phyloP scores from a whole-genome alignment of 2,797 vertebrate species.

The Oreochromis mossambicus region DNA sequence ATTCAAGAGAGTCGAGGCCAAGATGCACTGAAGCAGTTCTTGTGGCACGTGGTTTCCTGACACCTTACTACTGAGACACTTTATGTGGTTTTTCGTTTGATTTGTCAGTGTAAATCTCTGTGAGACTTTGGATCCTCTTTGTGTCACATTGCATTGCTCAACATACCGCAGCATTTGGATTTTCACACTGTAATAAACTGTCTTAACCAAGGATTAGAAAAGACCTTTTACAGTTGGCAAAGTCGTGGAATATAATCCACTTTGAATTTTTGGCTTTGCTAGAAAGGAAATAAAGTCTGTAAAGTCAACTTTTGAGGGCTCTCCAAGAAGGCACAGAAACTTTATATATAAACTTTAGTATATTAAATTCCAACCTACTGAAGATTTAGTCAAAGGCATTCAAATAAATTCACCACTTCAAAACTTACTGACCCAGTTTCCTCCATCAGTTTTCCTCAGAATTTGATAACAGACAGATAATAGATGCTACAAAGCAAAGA shows the following conservation, averaged over 20 bases:
- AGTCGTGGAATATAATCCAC: constrained; percentile 13
- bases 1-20: background rate
- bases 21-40: background rate
- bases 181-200: background rate
- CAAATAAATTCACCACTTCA: background rate
- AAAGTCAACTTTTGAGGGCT: constrained; percentile 16
- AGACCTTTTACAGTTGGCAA: constrained; percentile 12
- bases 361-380: background rate
- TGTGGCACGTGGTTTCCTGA: background rate
- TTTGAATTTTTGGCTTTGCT: constrained; percentile 19
- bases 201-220: constrained; percentile 15
- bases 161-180: background rate
- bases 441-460: background rate
- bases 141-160: background rate
- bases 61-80: background rate
- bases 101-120: background rate
- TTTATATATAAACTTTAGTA: background rate
- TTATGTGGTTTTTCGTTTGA: background rate
- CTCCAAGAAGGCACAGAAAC: constrained; percentile 21
- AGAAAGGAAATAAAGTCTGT: constrained; percentile 25
- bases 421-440: background rate
- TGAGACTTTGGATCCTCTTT: background rate
- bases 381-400: constrained; percentile 10
- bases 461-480: background rate
- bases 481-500: background rate